Base-by-base conservation (phyloP, 2,888 invertebrate genomes). In the Cataglyphis rosenhaueri region DNA sequence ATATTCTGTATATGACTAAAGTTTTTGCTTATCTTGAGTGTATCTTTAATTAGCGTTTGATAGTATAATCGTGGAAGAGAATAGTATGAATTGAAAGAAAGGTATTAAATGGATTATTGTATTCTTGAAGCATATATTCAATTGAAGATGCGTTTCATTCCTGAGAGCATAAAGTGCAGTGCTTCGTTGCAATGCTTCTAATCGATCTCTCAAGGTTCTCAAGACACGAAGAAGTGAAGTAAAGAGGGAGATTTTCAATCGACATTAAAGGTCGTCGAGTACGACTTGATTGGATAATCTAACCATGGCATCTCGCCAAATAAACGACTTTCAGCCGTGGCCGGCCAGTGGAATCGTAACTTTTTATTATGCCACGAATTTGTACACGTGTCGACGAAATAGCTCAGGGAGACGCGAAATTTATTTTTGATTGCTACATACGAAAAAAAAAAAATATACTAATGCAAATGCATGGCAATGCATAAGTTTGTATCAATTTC, bases 301-400 rank as follows among this genome's bases (percentile, higher is more conserved):
- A 85, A 38, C 59, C 84, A 62, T 86, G 87, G 90, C 90, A 88
- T 90, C 90, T 88, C 52, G 87, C 86, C 90, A 90, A 90, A 90
- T 86, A 86, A 88, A 88, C 85, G 82, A 85, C 68, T 74, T 25
- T 18, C 65, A 81, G 62, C 74, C 83, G 85, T 65, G 87, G 79
- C 61, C 73, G 76, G 85, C 35, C 86, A 44, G 79, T 79, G 82
- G 86, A 82, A 79, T 88, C 88, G 84, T 89, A 84, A 86, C 86
- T 88, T 88, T 88, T 88, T 89, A 88, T 89, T 88, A 84, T 87
- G 84, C 79, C 82, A 73, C 41, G 83, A 75, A 87, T 85, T 85
- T 82, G 70, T 87, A 70, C 76, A 44, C 38, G 41, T 55, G 59
- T 44, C 35, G 57, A 82, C 66, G 61, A 59, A 78, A 81, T 44